These are phyloP conservation scores for Zaprionus nigranus DNA, from an alignment of 1,140 invertebrate species.

Conservation along the genomic window DNA sequence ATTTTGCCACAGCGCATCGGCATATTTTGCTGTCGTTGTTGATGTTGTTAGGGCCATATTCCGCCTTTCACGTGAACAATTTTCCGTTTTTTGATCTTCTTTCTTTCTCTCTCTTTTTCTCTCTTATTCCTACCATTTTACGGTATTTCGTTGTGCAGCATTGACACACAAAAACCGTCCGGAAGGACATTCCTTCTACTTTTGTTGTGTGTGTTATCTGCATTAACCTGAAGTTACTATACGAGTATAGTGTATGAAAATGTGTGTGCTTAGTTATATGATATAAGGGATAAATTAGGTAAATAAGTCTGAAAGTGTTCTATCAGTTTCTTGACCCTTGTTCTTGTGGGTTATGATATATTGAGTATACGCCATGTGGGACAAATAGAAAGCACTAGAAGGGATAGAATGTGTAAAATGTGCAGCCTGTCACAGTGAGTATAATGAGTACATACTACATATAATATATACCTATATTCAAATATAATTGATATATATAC, in stretches of 20 bases:
- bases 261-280: background rate
- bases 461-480: too few relatives aligned
- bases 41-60: conserved; percentile 12
- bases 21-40: conserved; percentile 21
- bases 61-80: conserved; percentile 1
- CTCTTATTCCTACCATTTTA: background rate
- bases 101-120: background rate
- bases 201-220: background rate
- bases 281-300: background rate
- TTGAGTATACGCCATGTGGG: too few relatives aligned
- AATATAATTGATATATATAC: too few relatives aligned
- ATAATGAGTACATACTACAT: too few relatives aligned
- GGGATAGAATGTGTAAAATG: background rate
- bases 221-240: background rate
- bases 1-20: conserved; percentile 20
- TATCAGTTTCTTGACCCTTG: background rate
- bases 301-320: background rate
- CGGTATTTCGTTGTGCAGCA: conserved; percentile 3
- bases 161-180: conserved; percentile 15
- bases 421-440: background rate
- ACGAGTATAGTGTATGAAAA: background rate
- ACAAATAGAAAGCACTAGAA: too few relatives aligned
- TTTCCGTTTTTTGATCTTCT: background rate
- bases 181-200: background rate
- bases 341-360: background rate